These are phyloP conservation scores for Eudorcas thomsonii DNA, from an alignment of 2,113 vertebrate species.

Conservation along the genomic window DNA sequence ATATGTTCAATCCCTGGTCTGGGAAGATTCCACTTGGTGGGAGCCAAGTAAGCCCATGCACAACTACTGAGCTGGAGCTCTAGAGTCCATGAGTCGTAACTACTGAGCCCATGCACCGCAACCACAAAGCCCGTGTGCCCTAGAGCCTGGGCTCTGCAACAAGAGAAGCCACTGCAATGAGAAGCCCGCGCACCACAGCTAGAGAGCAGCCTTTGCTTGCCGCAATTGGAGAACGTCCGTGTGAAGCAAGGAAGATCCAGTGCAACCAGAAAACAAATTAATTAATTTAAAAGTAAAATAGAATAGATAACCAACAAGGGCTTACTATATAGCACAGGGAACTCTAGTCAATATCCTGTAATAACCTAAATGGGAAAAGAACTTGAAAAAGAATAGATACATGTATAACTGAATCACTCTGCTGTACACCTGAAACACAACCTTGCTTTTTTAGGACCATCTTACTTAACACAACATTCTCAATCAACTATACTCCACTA, in stretches of 20 bases:
- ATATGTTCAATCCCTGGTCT: neutral
- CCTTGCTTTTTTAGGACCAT: neutral
- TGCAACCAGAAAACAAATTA: neutral
- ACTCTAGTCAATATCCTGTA: neutral
- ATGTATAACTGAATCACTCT: neutral
- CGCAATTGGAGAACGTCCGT: neutral
- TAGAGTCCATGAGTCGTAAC: accelerated
- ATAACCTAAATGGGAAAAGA: neutral
- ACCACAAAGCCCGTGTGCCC: neutral
- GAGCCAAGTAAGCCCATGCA: neutral
- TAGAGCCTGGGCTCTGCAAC: neutral
- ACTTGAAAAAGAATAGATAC: neutral
- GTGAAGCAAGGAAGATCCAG: neutral
- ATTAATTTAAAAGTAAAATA: neutral
- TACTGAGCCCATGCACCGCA: accelerated
- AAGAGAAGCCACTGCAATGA: neutral
- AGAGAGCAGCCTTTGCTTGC: neutral
- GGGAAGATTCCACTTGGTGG: neutral
- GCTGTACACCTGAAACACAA: neutral
- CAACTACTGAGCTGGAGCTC: neutral
- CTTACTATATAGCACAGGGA: neutral
- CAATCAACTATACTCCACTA: neutral
- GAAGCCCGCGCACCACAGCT: accelerated
- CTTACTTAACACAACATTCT: neutral
- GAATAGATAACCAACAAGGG: neutral